phyloP scores from a whole-genome alignment of 2,797 vertebrate genomes.

The Otolemur crassicaudatus region DNA sequence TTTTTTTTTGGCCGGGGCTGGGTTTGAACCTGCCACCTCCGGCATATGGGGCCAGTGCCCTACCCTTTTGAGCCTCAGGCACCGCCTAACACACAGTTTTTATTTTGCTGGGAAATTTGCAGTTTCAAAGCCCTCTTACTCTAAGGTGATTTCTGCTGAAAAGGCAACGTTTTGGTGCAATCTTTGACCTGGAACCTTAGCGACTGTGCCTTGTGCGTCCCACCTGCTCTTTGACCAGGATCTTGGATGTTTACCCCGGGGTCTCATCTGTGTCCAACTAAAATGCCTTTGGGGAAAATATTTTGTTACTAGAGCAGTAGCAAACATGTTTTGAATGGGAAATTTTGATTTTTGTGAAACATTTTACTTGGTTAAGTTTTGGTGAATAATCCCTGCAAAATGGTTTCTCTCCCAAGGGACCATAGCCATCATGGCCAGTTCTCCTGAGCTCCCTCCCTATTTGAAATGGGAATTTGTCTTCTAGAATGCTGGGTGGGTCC shows the following conservation, averaged over 20 bases:
- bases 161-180: not conserved
- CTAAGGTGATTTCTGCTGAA: not conserved
- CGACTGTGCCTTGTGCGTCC: not conserved
- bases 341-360: not conserved
- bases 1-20: too few relatives aligned
- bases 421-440: fast-evolving
- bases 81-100: not conserved
- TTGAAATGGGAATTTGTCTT: not conserved
- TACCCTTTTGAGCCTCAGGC: too few relatives aligned
- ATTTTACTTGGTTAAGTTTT: not conserved
- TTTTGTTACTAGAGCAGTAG: not conserved
- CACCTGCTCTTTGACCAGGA: not conserved
- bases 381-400: not conserved
- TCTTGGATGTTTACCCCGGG: fast-evolving
- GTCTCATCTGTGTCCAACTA: not conserved
- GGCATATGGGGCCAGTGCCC: too few relatives aligned
- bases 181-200: not conserved
- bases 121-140: not conserved
- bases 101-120: not conserved
- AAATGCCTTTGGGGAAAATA: not conserved
- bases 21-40: too few relatives aligned
- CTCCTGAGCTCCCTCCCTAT: fast-evolving
- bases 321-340: not conserved
- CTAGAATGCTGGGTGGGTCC: fast-evolving
- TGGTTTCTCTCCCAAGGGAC: not conserved